Evolutionary conservation across 2,888 invertebrate genomes (phyloP), one percentile per base, ranked within the genome.

Genomic region (Elysia crispata): DNA sequence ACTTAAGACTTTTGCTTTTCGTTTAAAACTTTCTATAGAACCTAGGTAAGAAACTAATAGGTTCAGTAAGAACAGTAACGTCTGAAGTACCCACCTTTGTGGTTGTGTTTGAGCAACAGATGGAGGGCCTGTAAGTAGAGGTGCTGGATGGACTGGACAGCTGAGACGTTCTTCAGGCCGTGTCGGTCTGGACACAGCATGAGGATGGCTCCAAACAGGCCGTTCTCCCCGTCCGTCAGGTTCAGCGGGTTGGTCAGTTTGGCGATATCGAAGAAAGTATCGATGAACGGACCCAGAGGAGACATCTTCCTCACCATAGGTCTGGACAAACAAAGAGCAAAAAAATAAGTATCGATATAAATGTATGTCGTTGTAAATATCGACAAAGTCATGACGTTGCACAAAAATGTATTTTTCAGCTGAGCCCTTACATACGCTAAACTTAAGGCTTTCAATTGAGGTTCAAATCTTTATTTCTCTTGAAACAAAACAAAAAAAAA

Each of bases 241-340:
- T 86, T 74, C 72, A 87, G 86, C 11, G 86, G 86, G 82, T 89
- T 86, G 83, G 90, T 89, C 31, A 86, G 86, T 25, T 87, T 87
- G n/a, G 90, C 97, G 84, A 97, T 92, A 89, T 96, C 96, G 84
- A 92, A 92, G 83, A 91, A 90, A 83, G 91, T 89, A n/a, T 88
- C 88, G 76, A 91, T 84, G 83, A 91, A 90, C 64, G 80, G 81
- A n/a, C 91, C 90, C 87, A 91, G 89, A 0, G 90, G 91, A 11
- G 41, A 41, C 89, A 91, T 89, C 54, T 83, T 82, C 69, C 83
- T 81, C 13, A 91, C 86, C 64, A 90, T 82, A 23, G 78, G 72
- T 81, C 91, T 90, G 85, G 18, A 86, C 86, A 49, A 81, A 62
- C 1, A 49, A 57, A n/a, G 25, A n/a, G n/a, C n/a, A n/a, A n/a